Evolutionary conservation across 2,797 vertebrate genomes (phyloP).

Genomic region (Enteromius treurensis): DNA sequence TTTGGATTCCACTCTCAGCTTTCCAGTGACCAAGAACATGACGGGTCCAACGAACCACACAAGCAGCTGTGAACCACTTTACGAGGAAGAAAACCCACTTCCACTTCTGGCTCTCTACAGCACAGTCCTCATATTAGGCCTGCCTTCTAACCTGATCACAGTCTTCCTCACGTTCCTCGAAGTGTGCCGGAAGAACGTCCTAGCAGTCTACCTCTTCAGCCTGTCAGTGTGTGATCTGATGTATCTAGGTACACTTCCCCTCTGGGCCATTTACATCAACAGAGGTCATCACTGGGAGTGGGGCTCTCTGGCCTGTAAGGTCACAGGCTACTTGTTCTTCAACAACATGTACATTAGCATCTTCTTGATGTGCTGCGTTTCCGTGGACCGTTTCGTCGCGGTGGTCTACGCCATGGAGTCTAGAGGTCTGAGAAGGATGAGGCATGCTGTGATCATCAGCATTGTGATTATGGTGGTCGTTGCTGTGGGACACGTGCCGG

Average conservation of each 20-base stretch:
- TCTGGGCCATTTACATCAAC: constrained; percentile 83
- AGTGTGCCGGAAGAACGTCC: constrained; percentile 75
- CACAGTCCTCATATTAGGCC: constrained; percentile 73
- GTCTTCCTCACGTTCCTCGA: constrained; percentile 77
- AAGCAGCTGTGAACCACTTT: constrained; percentile 65
- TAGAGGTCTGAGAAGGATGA: constrained; percentile 74
- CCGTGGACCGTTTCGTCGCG: constrained; percentile 84
- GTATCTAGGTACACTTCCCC: constrained; percentile 84
- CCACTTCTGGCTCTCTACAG: constrained; percentile 80
- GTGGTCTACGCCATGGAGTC: constrained; percentile 82
- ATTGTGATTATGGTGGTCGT: constrained; percentile 66
- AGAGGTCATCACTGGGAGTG: constrained; percentile 74
- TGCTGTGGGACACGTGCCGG: constrained; percentile 68
- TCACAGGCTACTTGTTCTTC: constrained; percentile 87
- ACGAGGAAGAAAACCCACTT: constrained; percentile 58
- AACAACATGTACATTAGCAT: constrained; percentile 93
- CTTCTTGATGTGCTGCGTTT: constrained; percentile 89
- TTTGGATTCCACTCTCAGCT: background rate
- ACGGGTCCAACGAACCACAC: background rate
- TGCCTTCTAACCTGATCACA: constrained; percentile 85
- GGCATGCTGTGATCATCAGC: constrained; percentile 65
- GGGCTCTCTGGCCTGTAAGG: constrained; percentile 66
- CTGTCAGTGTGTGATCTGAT: constrained; percentile 87
- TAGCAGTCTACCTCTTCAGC: constrained; percentile 85
- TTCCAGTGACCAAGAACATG: constrained; percentile 34